Conservation (phyloP, 2,113 vertebrate genomes). For the Heterochromis multidens region DNA sequence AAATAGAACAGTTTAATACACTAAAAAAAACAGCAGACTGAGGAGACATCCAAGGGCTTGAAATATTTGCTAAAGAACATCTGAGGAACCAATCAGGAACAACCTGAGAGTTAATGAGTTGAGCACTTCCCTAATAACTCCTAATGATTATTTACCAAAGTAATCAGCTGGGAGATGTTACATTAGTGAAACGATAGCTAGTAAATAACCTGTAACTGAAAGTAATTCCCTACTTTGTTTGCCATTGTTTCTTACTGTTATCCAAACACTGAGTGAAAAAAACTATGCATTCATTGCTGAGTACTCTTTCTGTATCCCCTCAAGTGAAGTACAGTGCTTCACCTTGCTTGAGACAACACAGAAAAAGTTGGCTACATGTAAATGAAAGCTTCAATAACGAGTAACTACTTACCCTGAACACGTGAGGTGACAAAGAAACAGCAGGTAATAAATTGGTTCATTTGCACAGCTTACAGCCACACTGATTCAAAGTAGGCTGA, state of each 20-base stretch:
- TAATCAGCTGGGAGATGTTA: background rate
- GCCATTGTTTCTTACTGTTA: background rate
- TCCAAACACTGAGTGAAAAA: background rate
- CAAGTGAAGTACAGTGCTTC: background rate
- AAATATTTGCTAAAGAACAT: background rate
- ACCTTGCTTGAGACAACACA: background rate
- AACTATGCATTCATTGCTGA: no score
- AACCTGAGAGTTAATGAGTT: background rate
- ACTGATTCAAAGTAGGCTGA: no score
- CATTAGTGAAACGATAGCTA: background rate
- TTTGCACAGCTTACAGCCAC: no score
- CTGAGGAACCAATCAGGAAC: background rate
- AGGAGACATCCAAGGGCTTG: background rate
- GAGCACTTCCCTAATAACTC: background rate
- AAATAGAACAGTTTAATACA: background rate
- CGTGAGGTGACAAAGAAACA: background rate
- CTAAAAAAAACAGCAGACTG: background rate
- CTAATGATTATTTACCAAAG: background rate
- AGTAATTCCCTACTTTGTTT: background rate
- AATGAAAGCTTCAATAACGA: fast-evolving
- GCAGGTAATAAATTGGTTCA: background rate
- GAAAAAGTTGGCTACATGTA: background rate
- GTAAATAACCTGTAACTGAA: background rate
- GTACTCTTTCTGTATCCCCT: fast-evolving
- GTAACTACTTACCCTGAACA: background rate